Percentiles rank a stretch among this genome's conserved stretches.
phyloP scores from a whole-genome alignment of 2,113 vertebrate genomes.

The Festucalex cinctus region DNA sequence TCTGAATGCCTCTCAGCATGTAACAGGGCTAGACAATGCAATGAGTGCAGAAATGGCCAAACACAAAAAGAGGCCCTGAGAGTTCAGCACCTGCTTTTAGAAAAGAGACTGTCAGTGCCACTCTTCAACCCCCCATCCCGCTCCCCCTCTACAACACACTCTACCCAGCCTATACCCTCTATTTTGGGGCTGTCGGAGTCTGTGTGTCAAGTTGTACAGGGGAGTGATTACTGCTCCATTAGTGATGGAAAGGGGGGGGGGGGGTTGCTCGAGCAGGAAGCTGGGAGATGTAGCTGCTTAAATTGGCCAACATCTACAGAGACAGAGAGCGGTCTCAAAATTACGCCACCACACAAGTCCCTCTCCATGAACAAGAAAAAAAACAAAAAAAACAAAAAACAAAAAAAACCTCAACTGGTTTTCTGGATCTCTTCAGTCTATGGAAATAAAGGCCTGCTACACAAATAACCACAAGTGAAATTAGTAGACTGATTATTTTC shows the following conservation, averaged over 20 bases:
- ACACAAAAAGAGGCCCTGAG: conserved; percentile 71
- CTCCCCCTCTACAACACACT: conserved; percentile 38
- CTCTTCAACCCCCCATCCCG: conserved; percentile 54
- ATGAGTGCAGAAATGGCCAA: conserved; percentile 72
- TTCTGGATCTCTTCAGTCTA: conserved; percentile 63
- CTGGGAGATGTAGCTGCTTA: conserved; percentile 67
- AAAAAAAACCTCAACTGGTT: conserved; percentile 31
- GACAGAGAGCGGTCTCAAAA: conserved; percentile 63
- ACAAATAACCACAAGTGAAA: conserved; percentile 45
- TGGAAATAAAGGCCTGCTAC: conserved; percentile 41
- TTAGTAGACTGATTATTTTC: conserved; percentile 34
- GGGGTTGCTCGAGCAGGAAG: conserved; percentile 60
- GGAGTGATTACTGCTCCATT: conserved; percentile 75
- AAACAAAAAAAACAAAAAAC: conserved; percentile 22
- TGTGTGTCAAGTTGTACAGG: conserved; percentile 75
- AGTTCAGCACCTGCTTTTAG: conserved; percentile 75
- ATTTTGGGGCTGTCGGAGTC: conserved; percentile 70
- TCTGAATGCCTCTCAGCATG: conserved; percentile 72
- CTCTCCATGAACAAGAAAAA: conserved; percentile 33
- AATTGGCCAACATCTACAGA: conserved; percentile 68
- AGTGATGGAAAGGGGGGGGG: conserved; percentile 43
- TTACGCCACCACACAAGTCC: conserved; percentile 59
- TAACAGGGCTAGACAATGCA: conserved; percentile 73
- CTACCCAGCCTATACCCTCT: conserved; percentile 60
- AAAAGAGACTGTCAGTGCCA: conserved; percentile 71